A percentile compares a stretch with the other conserved stretches of the same genome.
Conservation (phyloP, 2,888 invertebrate species). For the Dasysyrphus tricinctus region DNA sequence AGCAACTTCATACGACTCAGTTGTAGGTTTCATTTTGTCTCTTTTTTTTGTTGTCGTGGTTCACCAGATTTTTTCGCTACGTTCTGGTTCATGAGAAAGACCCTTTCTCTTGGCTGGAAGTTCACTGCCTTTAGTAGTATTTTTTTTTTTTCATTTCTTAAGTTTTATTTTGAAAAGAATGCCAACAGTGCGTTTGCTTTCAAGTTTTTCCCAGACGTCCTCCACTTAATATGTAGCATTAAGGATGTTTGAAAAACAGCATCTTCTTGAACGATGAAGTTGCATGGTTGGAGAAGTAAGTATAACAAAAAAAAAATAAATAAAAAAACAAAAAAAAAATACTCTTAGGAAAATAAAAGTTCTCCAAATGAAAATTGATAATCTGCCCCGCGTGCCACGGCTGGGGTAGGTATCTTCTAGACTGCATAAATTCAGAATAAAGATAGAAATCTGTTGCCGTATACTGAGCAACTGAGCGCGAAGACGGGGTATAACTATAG, state of each 20-base stretch:
- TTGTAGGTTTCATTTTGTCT: background rate
- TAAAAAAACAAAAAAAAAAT: conserved; percentile 64
- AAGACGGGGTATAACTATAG: background rate
- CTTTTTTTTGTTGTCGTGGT: conserved; percentile 4
- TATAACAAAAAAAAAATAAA: conserved; percentile 56
- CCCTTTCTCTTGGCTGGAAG: conserved; percentile 15
- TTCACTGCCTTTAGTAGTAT: conserved; percentile 65
- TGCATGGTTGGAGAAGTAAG: conserved; percentile 23
- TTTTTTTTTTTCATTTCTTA: conserved; percentile 25
- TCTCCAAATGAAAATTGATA: conserved; percentile 71
- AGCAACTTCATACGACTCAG: background rate
- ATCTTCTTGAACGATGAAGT: conserved; percentile 23
- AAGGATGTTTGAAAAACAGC: conserved; percentile 50
- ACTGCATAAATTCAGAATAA: conserved; percentile 49
- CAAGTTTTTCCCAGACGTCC: conserved; percentile 49
- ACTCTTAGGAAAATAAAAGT: conserved; percentile 35
- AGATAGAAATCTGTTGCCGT: conserved; percentile 59
- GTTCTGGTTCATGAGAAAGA: conserved; percentile 12
- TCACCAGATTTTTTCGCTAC: conserved; percentile 34
- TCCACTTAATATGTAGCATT: conserved; percentile 62
- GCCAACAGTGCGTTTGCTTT: conserved; percentile 60
- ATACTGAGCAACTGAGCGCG: no score
- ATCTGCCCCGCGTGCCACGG: conserved; percentile 32
- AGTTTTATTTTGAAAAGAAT: conserved; percentile 43
- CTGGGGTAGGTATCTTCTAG: conserved; percentile 7